These are phyloP conservation scores for Tachina grossa DNA, from an alignment of 2,888 invertebrate genomes.

Conservation along the genomic window DNA sequence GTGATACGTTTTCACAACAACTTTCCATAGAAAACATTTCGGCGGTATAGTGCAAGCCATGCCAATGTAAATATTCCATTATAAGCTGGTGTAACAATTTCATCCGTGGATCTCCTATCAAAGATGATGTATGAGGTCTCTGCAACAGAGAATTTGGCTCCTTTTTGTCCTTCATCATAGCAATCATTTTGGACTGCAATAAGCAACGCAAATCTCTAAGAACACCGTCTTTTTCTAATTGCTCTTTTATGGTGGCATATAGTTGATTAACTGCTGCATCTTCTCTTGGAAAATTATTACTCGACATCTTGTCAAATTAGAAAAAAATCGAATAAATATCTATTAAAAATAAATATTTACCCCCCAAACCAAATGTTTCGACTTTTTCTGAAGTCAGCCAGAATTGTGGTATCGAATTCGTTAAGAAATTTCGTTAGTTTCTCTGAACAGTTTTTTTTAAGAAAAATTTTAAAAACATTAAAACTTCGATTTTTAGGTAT, in stretches of 20 bases:
- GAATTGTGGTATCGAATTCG: no score
- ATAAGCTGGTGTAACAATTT: conserved; percentile 79
- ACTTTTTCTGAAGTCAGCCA: no score
- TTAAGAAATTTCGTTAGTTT: no score
- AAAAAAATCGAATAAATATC: no score
- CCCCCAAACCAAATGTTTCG: no score
- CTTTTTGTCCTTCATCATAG: conserved; percentile 75
- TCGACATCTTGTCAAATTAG: conserved; percentile 66
- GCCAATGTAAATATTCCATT: conserved; percentile 81
- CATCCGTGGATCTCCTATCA: conserved; percentile 72
- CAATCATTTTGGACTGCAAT: conserved; percentile 77
- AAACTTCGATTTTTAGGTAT: no score
- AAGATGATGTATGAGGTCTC: conserved; percentile 52
- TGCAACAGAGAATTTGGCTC: conserved; percentile 56
- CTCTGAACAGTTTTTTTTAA: no score
- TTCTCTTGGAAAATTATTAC: conserved; percentile 65
- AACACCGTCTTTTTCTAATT: conserved; percentile 76
- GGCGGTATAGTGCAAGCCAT: conserved; percentile 79
- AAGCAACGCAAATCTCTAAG: conserved; percentile 77
- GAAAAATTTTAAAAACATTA: no score
- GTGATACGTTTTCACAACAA: conserved; percentile 71
- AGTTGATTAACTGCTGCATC: conserved; percentile 72
- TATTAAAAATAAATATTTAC: no score
- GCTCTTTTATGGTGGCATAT: conserved; percentile 74
- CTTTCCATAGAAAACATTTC: conserved; percentile 80